Conservation (phyloP, 2,113 vertebrate species). For the Melozone crissalis region DNA sequence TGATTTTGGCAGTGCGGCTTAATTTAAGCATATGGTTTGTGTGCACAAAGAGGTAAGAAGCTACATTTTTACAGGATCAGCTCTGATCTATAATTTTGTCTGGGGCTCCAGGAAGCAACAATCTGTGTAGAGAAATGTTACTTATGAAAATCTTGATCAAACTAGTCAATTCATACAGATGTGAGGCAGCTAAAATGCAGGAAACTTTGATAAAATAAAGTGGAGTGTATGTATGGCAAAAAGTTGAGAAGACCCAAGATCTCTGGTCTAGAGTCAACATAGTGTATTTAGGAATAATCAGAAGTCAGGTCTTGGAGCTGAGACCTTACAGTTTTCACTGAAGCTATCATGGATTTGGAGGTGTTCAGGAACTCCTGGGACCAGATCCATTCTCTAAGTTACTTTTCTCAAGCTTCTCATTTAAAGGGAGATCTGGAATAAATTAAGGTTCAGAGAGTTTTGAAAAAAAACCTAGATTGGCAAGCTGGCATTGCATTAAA, state of each 20-base stretch:
- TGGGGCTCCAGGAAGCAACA: background rate
- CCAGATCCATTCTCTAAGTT: background rate
- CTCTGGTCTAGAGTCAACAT: background rate
- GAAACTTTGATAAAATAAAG: background rate
- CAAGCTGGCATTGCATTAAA: slow-evolving; percentile 14
- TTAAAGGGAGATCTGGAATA: slow-evolving; percentile 44
- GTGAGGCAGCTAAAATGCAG: background rate
- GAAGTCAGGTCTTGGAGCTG: background rate
- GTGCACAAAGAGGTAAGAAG: background rate
- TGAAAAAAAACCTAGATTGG: background rate
- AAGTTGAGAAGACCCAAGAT: background rate
- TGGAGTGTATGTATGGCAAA: background rate
- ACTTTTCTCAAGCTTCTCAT: slow-evolving; percentile 17
- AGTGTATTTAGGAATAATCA: background rate
- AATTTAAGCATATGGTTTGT: background rate
- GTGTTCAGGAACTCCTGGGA: background rate
- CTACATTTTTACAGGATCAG: background rate
- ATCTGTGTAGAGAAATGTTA: background rate
- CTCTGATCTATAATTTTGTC: background rate
- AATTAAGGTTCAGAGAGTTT: background rate
- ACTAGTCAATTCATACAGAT: background rate
- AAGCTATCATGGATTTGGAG: background rate
- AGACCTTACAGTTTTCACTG: background rate
- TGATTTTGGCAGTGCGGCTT: background rate
- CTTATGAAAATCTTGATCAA: background rate